phyloP scores from a whole-genome alignment of 2,113 vertebrate species.

The Pangasianodon gigas region DNA sequence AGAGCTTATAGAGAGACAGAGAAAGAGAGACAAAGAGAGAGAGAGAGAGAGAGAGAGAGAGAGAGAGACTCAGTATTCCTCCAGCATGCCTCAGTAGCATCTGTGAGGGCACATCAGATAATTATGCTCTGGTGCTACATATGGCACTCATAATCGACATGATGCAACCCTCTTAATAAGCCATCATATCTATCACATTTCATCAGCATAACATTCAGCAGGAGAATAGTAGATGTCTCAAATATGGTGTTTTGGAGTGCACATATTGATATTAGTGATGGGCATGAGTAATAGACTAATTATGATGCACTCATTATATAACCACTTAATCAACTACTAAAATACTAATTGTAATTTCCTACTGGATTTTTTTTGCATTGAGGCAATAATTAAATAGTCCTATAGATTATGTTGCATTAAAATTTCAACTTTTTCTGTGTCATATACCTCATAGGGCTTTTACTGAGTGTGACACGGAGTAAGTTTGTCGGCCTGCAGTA shows the following conservation, averaged over 20 bases:
- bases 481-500: not conserved
- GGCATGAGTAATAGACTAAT: not conserved
- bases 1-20: not conserved
- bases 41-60: not conserved
- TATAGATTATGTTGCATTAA: not conserved
- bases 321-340: not conserved
- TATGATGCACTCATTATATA: not conserved
- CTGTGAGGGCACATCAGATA: constrained; percentile 13
- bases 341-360: not conserved
- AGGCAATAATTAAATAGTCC: not conserved
- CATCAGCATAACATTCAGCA: not conserved
- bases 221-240: not conserved
- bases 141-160: constrained; percentile 2
- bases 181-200: constrained; percentile 5
- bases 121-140: constrained; percentile 2
- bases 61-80: not conserved
- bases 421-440: not conserved
- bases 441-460: not conserved
- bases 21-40: not conserved
- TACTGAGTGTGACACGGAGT: not conserved
- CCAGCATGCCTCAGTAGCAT: not conserved
- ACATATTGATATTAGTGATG: not conserved
- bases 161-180: constrained; percentile 7
- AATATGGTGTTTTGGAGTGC: not conserved
- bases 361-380: not conserved